Evolutionary conservation across 2,113 vertebrate species (phyloP), one percentile per base, ranked within the genome.

Genomic region (Pycnonotus jocosus): DNA sequence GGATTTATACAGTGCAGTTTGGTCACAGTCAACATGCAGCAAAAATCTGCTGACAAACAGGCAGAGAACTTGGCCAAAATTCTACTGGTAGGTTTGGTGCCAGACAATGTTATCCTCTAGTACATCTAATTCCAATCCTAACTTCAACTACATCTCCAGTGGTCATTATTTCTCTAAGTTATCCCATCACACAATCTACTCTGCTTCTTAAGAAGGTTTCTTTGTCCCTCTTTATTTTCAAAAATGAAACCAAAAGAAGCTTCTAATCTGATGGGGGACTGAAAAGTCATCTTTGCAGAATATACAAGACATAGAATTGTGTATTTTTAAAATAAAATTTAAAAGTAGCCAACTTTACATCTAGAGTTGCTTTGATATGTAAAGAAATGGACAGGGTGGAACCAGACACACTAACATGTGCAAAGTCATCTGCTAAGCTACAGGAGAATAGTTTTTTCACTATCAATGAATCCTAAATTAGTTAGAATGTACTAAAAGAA

Each of bases 261-360:
- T 38, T 50, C 56, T 35, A 10, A 14, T 6, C 24, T 20, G 37
- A 47, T 0, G 4, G 17, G 0, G 0, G 28, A 23, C 13, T 56
- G 35, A 68, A 66, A 17, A 30, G 48, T 27, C 35, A 51, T 6
- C 25, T 15, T 1, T 15, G 50, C 54, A 88, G 15, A 62, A 18
- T 15, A 42, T 0, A 93, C 60, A 58, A 81, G 47, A 10, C 21
- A 24, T 38, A 20, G 15, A 13, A 81, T 17, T 18, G 35, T 16
- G 33, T 20, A 12, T 16, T 33, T 33, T 56, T 51, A 9, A 56
- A 69, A 68, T 2, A 45, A 15, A 19, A 38, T 38, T 38, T 38
- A 38, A 47, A 38, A 28, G 62, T 18, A 21, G 17, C 15, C 45
- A 44, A 22, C 12, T 73, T 77, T 8, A 6, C 31, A 37, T n/a